These are phyloP conservation scores for Plagiodera versicolora DNA, from an alignment of 2,888 invertebrate genomes.

Conservation along the genomic window DNA sequence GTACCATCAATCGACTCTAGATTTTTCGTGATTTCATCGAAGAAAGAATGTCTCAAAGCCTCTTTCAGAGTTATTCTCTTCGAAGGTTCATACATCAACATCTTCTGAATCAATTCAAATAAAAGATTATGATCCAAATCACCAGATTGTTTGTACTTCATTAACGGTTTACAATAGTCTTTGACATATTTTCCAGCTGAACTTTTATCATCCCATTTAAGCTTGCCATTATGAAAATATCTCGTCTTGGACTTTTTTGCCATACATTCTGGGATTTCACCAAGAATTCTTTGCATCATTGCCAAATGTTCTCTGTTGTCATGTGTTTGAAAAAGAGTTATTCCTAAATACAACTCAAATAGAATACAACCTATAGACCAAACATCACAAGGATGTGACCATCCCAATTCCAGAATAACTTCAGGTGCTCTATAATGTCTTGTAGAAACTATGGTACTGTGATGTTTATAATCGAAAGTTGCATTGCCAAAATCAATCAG, in stretches of 20 bases:
- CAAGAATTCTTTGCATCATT: slow-evolving; percentile 99
- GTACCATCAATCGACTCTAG: slow-evolving; percentile 63
- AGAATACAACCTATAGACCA: slow-evolving; percentile 99
- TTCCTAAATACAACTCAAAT: slow-evolving; percentile 97
- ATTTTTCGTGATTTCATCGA: slow-evolving; percentile 79
- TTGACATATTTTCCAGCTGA: slow-evolving; percentile 96
- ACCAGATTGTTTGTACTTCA: slow-evolving; percentile 84
- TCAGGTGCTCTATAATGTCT: slow-evolving; percentile 98
- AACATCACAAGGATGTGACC: slow-evolving; percentile 99
- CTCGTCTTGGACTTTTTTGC: slow-evolving; percentile 90
- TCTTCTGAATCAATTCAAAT: slow-evolving; percentile 91
- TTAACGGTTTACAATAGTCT: slow-evolving; percentile 95
- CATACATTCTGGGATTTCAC: slow-evolving; percentile 92
- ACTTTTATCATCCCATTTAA: slow-evolving; percentile 98
- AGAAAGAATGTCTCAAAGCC: slow-evolving; percentile 90
- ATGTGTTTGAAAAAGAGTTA: slow-evolving; percentile 99
- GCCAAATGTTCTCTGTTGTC: slow-evolving; percentile 99
- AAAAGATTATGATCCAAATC: slow-evolving; percentile 89
- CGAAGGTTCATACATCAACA: slow-evolving; percentile 96
- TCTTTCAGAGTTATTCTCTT: slow-evolving; percentile 86
- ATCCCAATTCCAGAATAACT: slow-evolving; percentile 97
- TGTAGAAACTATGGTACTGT: slow-evolving; percentile 98
- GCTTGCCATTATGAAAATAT: slow-evolving; percentile 96
- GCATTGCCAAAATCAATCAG: slow-evolving; percentile 99
- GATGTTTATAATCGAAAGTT: slow-evolving; percentile 99